phyloP scores from a whole-genome alignment of 2,888 invertebrate species.

The Cheilosia variabilis region DNA sequence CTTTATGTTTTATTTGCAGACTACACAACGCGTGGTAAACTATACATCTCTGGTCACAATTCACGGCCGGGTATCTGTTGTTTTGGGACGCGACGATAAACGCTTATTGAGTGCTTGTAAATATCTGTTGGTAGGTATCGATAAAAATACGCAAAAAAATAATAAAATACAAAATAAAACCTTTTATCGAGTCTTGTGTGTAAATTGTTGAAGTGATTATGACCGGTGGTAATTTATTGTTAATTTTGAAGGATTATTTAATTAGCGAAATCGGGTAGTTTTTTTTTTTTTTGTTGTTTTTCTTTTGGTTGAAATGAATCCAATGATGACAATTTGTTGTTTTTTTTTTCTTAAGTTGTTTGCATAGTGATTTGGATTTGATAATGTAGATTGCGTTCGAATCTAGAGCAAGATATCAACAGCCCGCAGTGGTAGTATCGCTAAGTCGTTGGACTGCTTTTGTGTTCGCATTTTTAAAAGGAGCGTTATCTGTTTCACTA shows the following conservation, averaged over 20 bases:
- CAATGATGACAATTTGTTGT: not conserved
- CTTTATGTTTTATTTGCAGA: slow-evolving; percentile 42
- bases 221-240: slow-evolving; percentile 38
- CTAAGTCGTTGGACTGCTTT: slow-evolving; percentile 32
- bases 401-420: slow-evolving; percentile 19
- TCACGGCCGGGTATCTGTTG: slow-evolving; percentile 12
- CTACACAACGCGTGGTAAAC: slow-evolving; percentile 19
- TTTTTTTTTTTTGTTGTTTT: not conserved
- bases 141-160: not conserved
- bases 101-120: slow-evolving; percentile 37
- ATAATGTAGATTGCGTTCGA: slow-evolving; percentile 7
- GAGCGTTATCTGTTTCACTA: not conserved
- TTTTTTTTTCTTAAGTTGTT: not conserved
- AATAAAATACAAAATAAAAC: slow-evolving; percentile 5
- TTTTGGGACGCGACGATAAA: slow-evolving; percentile 16
- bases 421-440: slow-evolving; percentile 24
- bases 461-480: not conserved
- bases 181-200: slow-evolving; percentile 35
- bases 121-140: slow-evolving; percentile 60
- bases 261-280: slow-evolving; percentile 28
- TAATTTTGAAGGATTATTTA: slow-evolving; percentile 54
- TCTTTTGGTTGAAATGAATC: not conserved
- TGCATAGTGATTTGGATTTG: slow-evolving; percentile 29
- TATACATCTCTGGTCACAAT: slow-evolving; percentile 9
- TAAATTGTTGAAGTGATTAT: slow-evolving; percentile 33